Evolutionary conservation across 2,888 invertebrate genomes (phyloP), one percentile per base, ranked within the genome.

Genomic region (Crioceris asparagi): DNA sequence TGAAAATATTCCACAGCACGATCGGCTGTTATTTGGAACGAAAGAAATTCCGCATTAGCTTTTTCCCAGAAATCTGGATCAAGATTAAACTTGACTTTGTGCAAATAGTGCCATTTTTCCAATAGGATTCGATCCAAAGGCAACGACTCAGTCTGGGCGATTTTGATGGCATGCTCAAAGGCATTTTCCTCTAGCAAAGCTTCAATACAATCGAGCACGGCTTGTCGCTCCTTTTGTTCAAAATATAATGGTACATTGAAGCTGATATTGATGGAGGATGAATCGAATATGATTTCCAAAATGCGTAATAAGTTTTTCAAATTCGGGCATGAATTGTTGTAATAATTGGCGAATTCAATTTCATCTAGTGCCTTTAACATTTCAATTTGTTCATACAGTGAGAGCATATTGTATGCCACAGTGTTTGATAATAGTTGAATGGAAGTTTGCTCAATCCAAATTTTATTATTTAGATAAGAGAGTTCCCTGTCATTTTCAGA

Each of bases 1-100:
- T 75, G 62, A 26, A 79, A 72, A 56, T 83, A 83, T 44, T 74
- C 66, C 0, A 78, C 74, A 1, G 79, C 71, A 12, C 73, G 68
- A 41, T 72, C 70, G 11, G 79, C 74, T 0, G 72, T 63, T 1
- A 83, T 72, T 0, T 74, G 63, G 35, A 77, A 71, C 19, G 69
- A 64, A 47, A 68, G 67, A 45, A 83, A 79, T 33, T 75, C 74
- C 32, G 65, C 60, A 42, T 80, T 75, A 47, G 80, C 80, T 30
- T 70, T 65, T 1, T 68, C 66, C 62, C 79, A 73, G 51, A 75
- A 75, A 1, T 64, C 55, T 0, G 66, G 65, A 21, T 67, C 55
- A n/a, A n/a, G n/a, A 6, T 65, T 60, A 47, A 62, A 67, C 15
- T 66, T 60, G 39, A 57, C 64, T 47, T 69, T 65, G 49, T 69